Evolutionary conservation across 1,140 invertebrate species (phyloP), one percentile per base, ranked within the genome.

Genomic region (Bombus superbus): DNA sequence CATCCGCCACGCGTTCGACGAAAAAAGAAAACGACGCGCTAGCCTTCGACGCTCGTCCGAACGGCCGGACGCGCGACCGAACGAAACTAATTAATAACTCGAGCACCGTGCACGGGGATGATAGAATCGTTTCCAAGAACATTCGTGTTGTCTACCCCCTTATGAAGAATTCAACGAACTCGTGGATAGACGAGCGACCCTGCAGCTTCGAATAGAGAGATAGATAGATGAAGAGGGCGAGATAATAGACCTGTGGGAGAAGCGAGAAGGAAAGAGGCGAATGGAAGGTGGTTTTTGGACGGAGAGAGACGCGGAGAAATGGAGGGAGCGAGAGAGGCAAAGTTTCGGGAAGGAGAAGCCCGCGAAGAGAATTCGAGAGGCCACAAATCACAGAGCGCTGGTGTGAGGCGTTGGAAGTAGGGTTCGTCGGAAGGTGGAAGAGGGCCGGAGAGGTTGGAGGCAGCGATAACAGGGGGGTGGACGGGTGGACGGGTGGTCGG

Each of bases 361-460:
- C 83, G 89, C 88, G 91, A 91, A 86, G 91, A 92, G 91, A 92
- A 92, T 91, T 92, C 89, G 91, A 92, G 91, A 92, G 91, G 90
- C 89, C 88, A 92, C 91, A 92, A 92, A 91, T 92, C 91, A 92
- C 91, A 62, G 91, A 77, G 57, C 75, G 74, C 74, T 76, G 86
- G 88, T 89, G 82, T 87, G 87, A 88, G 90, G 80, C 75, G 89
- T 86, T 86, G 88, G 88, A 86, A 86, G 88, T 83, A 88, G 88
- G 86, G 86, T 86, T 90, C 76, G 87, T 78, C 79, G 78, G 90
- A 89, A 89, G 86, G 86, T 83, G 77, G 90, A 87, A 88, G 86
- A 87, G 86, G 78, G 81, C 59, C 38, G 81, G 69, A 66, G 85
- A 82, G 87, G 82, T 71, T 71, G 74, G 81, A 81, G 88, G 73